Evolutionary conservation across 2,888 invertebrate species (phyloP).

Genomic region (Netelia fuscicornis): DNA sequence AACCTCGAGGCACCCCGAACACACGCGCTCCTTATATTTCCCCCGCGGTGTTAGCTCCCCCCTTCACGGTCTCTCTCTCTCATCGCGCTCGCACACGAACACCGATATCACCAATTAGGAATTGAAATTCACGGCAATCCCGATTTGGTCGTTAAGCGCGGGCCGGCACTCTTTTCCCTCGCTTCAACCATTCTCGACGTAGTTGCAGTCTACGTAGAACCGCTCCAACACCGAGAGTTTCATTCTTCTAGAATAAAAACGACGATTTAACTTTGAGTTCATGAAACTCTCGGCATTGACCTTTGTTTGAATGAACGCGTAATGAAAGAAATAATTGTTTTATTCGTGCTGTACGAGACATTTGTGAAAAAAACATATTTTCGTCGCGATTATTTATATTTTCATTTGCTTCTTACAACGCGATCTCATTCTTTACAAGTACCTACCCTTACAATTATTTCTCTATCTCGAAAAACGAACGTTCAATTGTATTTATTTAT

Average conservation of each 20-base stretch:
- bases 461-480: background rate
- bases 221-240: slow-evolving; percentile 17
- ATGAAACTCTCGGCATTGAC: too few relatives aligned
- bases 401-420: too few relatives aligned
- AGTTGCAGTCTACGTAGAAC: slow-evolving; percentile 40
- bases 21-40: slow-evolving; percentile 21
- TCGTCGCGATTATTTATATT: too few relatives aligned
- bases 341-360: too few relatives aligned
- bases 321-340: too few relatives aligned
- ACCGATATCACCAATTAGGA: slow-evolving; percentile 77
- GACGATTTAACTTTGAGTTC: too few relatives aligned
- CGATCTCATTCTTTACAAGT: slow-evolving; percentile 18
- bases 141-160: slow-evolving; percentile 77
- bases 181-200: slow-evolving; percentile 1
- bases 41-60: slow-evolving; percentile 28
- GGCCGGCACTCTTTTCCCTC: slow-evolving; percentile 32
- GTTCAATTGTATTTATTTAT: too few relatives aligned
- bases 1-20: slow-evolving; percentile 27
- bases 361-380: too few relatives aligned
- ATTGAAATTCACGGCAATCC: slow-evolving; percentile 78
- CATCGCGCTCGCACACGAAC: slow-evolving; percentile 51
- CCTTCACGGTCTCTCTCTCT: slow-evolving; percentile 7
- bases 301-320: too few relatives aligned
- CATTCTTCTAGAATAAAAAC: background rate
- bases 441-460: slow-evolving; percentile 37